Evolutionary conservation across 2,888 invertebrate genomes (phyloP), one percentile per base, ranked within the genome.

Genomic region (Andricus quercusramuli): DNA sequence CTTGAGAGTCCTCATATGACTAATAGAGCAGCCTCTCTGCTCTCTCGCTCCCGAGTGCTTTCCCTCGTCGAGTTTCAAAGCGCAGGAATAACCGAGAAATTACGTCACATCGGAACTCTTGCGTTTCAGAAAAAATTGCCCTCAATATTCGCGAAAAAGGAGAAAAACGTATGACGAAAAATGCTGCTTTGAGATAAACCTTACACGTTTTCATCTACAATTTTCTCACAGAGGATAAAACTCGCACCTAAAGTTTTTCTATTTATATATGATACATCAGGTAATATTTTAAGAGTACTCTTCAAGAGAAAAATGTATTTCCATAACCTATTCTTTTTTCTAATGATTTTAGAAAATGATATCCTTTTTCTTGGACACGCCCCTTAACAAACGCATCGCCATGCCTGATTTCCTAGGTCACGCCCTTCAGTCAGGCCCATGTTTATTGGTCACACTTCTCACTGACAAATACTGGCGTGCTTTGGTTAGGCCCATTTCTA

Each of bases 1-100:
- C 74, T 74, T 74, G 51, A 74, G 74, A 74, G 74, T 74, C 56
- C 74, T 74, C 74, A 74, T 56, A 74, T 74, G 74, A 74, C 74
- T 74, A 74, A 56, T 56, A 56, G 74, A 74, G 74, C 74, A 74
- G 56, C 32, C 56, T 56, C 51, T 68, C 17, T 15, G 22, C 70
- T 47, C 74, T 56, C 32, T 51, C 32, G 32, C 32, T 51, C 56
- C 70, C 74, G 32, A 74, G 74, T 56, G 74, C 74, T 74, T 74
- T 74, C n/a, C 56, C 74, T 74, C 74, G 74, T 74, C 74, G 56
- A 56, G 56, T 74, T 74, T 74, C 56, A 74, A 56, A 74, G 74
- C 74, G 56, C 51, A 32, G 56, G 51, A 74, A 56, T 74, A 74
- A 74, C 74, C 74, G 56, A 22, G 56, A 32, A 74, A 74, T 74